Evolutionary conservation across 2,113 vertebrate genomes (phyloP).

Genomic region (Cavia aperea): DNA sequence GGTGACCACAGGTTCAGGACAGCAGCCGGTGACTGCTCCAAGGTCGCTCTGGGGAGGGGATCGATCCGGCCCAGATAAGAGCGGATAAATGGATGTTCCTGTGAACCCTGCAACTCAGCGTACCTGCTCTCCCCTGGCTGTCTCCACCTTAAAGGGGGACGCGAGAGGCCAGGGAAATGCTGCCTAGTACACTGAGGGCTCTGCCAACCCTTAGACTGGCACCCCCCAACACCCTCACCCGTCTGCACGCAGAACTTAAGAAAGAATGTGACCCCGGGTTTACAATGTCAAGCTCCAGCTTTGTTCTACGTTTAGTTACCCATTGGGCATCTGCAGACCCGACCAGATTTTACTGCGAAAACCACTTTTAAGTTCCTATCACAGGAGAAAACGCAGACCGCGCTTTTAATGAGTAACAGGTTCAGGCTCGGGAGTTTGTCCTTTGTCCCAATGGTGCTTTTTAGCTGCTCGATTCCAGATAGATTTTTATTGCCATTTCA

Average conservation of each 20-base stretch:
- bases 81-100: background rate
- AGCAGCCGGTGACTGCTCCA: background rate
- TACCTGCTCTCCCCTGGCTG: background rate
- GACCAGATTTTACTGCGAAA: background rate
- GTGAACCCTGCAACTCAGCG: background rate
- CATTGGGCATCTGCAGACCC: background rate
- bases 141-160: too few relatives aligned
- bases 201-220: background rate
- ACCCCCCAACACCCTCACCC: background rate
- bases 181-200: background rate
- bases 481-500: slow-evolving; percentile 2
- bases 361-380: background rate
- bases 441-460: background rate
- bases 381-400: background rate
- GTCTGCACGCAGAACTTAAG: background rate
- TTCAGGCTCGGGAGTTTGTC: background rate
- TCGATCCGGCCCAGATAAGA: background rate
- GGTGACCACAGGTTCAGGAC: background rate
- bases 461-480: background rate
- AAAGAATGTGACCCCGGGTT: background rate
- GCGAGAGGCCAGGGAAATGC: background rate
- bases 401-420: background rate
- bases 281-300: background rate
- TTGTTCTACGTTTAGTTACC: background rate
- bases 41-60: background rate